Evolutionary conservation across 92 coral and sea anemone species (phyloP), one percentile per base, ranked within the genome.

Genomic region (Umimayanthus kanabou): DNA sequence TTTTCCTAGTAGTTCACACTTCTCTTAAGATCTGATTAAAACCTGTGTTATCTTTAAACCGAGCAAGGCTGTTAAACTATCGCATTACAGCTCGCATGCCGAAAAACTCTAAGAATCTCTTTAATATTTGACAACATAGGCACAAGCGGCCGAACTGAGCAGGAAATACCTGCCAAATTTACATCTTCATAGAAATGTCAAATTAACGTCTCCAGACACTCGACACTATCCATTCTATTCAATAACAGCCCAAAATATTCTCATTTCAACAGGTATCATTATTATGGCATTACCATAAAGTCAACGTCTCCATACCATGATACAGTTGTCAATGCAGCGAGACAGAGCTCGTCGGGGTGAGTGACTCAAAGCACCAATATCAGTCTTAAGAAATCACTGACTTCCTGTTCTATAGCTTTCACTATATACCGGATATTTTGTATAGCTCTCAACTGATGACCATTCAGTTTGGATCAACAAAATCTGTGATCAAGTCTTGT

Each of bases 211-310:
- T 78, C 1, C 61, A 78, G 53, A 43, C 50, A 26, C 13, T 9
- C n/a, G 37, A 50, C 7, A 45, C 22, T 43, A 73, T 47, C 22
- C 74, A 6, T n/a, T 82, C 61, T 50, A 53, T 57, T 73, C 88
- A 77, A 58, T 22, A 61, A 61, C 26, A 61, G 30, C 4, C 49
- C 66, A 82, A 61, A 29, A 15, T 13, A 42, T 85, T 84, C 28
- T 43, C 80, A 26, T 55, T 74, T 73, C n/a, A 29, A n/a, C 89
- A 97, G 99, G 89, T 97, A 97, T 69, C 99, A 97, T 67, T 97
- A 97, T 82, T 97, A 97, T 89, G 99, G 99, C 2, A 97, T 97
- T 85, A 97, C 99, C 22, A 97, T 97, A 73, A 95, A 97, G 85
- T 66, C 96, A 10, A 92, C 96, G 10, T 97, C 99, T 1, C 98